These are phyloP conservation scores for Tinamus guttatus DNA, from an alignment of 2,113 vertebrate genomes.

Conservation along the genomic window DNA sequence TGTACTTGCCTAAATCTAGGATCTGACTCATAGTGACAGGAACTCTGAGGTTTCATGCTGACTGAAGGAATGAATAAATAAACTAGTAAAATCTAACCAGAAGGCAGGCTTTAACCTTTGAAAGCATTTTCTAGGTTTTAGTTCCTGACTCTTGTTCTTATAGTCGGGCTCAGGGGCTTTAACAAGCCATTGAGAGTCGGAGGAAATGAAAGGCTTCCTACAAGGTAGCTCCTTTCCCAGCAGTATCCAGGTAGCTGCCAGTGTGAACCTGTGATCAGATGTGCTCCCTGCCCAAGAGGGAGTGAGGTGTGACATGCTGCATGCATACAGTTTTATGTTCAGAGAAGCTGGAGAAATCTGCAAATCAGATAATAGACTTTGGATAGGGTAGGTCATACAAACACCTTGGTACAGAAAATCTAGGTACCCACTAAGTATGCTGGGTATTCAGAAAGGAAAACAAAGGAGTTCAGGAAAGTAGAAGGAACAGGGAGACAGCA, in stretches of 20 bases:
- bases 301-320: background rate
- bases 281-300: background rate
- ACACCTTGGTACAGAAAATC: background rate
- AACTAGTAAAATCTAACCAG: background rate
- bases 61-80: background rate
- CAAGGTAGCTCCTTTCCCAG: background rate
- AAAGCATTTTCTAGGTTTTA: background rate
- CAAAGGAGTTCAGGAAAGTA: background rate
- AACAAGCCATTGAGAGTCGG: background rate
- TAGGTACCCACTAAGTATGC: accelerated
- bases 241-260: background rate
- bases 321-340: background rate
- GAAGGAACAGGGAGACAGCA: background rate
- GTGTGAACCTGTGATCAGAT: background rate
- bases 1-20: background rate
- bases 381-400: background rate
- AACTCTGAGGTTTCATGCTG: background rate
- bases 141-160: background rate
- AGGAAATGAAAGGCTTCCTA: background rate
- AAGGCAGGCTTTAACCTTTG: background rate
- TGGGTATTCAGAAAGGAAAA: background rate
- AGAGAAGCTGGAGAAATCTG: background rate
- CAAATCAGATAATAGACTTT: background rate
- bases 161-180: background rate
- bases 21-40: background rate